A percentile compares a stretch with the other conserved stretches of the same genome.
Conservation (phyloP, 2,797 vertebrate species). For the Alectoris magna region DNA sequence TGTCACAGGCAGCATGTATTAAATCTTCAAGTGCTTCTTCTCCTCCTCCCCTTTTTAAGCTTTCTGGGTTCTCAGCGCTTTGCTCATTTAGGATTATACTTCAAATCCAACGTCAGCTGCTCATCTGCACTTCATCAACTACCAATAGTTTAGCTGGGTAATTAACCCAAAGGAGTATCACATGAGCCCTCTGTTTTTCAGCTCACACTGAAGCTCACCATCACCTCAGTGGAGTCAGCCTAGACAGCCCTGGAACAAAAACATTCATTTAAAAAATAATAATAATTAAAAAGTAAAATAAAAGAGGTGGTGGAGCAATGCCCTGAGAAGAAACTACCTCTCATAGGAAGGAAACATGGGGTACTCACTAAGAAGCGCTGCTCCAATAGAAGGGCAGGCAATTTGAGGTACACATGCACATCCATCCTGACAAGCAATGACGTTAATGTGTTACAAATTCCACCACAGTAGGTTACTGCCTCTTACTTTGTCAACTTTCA, state of each 20-base stretch:
- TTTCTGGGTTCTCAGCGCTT: not conserved
- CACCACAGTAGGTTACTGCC: not conserved
- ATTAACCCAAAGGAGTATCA: not conserved
- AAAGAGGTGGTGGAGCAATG: too few species aligned
- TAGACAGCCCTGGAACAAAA: not conserved
- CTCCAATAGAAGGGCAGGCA: not conserved
- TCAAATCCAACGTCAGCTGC: not conserved
- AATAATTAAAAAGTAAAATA: not conserved
- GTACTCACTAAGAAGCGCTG: not conserved
- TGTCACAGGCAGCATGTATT: not conserved
- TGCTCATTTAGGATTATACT: not conserved
- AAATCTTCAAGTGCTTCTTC: not conserved
- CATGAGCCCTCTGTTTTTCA: not conserved
- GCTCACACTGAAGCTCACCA: not conserved
- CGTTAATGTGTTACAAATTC: not conserved
- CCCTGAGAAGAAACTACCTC: not conserved
- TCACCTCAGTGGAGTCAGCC: not conserved
- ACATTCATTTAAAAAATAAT: not conserved
- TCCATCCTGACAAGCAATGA: not conserved
- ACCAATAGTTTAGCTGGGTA: not conserved
- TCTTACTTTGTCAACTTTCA: not conserved
- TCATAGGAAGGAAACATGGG: not conserved
- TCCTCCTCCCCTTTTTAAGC: not conserved
- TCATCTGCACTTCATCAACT: not conserved
- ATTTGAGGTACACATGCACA: not conserved